Evolutionary conservation across 2,888 invertebrate genomes (phyloP).

Genomic region (Aspidiotus destructor): DNA sequence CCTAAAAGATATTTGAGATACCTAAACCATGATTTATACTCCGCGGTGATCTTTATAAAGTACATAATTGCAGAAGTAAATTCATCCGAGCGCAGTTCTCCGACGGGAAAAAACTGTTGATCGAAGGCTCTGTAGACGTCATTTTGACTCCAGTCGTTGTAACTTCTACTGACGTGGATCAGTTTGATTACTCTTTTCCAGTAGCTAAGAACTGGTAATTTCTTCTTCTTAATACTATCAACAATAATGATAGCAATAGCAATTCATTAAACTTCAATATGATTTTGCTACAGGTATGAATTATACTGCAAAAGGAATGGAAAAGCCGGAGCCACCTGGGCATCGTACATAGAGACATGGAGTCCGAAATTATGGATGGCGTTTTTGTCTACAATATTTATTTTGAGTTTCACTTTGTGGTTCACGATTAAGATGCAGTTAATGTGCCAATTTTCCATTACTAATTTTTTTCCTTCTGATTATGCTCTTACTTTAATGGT

Average conservation of each 20-base stretch:
- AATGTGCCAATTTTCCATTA: not conserved
- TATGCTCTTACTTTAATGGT: too few relatives aligned
- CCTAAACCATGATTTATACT: too few relatives aligned
- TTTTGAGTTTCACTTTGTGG: conserved; percentile 33
- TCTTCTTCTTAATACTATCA: not conserved
- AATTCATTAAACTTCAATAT: not conserved
- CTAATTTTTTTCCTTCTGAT: not conserved
- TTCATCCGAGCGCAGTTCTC: conserved; percentile 27
- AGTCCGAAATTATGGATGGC: conserved; percentile 34
- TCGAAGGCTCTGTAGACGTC: conserved; percentile 32
- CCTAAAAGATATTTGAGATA: too few relatives aligned
- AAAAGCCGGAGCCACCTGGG: conserved; percentile 34
- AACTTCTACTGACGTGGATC: conserved; percentile 33
- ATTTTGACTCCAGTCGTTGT: conserved; percentile 35
- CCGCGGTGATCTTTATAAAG: not conserved
- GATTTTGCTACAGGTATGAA: conserved; percentile 34
- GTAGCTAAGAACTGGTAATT: conserved; percentile 35
- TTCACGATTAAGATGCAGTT: conserved; percentile 31
- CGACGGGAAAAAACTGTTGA: conserved; percentile 29
- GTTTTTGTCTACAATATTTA: conserved; percentile 33
- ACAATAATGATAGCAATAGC: not conserved
- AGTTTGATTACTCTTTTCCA: conserved; percentile 35
- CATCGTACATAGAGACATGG: conserved; percentile 36
- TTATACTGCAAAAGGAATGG: conserved; percentile 33
- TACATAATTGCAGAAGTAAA: conserved; percentile 26